Conservation (phyloP, 2,797 vertebrate species). For the Ceyx erithaca region DNA sequence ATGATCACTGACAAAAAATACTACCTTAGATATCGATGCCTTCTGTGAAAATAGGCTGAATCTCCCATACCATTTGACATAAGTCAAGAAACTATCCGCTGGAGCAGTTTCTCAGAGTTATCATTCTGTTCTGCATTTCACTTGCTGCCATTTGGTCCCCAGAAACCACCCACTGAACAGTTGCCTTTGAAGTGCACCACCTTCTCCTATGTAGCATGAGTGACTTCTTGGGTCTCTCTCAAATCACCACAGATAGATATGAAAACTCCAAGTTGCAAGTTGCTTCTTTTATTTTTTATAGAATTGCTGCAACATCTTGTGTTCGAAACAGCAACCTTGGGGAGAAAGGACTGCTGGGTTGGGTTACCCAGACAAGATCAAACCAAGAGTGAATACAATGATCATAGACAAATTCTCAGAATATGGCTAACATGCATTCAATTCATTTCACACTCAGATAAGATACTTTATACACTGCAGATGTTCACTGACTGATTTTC, state of each 20-base stretch:
- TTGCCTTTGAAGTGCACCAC: slow-evolving; percentile 13
- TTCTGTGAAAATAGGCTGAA: neutral
- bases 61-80: neutral
- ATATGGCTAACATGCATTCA: neutral
- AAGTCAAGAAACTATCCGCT: neutral
- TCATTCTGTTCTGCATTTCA: slow-evolving; percentile 17
- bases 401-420: neutral
- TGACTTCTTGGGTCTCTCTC: slow-evolving; percentile 47
- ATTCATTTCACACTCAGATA: neutral
- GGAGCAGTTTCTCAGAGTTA: neutral
- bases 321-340: neutral
- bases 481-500: neutral
- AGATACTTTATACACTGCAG: neutral
- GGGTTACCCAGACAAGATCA: neutral
- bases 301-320: neutral
- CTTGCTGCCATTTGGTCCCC: slow-evolving; percentile 22
- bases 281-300: neutral
- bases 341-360: neutral
- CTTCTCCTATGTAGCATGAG: neutral
- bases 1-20: neutral
- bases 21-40: neutral
- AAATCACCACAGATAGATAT: neutral
- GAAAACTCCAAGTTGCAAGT: neutral
- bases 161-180: slow-evolving; percentile 61
- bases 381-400: neutral